A percentile compares a stretch with the other conserved stretches of the same genome.
These are phyloP conservation scores for Saccostrea glomerata DNA, from an alignment of 1,140 invertebrate species.

Conservation along the genomic window DNA sequence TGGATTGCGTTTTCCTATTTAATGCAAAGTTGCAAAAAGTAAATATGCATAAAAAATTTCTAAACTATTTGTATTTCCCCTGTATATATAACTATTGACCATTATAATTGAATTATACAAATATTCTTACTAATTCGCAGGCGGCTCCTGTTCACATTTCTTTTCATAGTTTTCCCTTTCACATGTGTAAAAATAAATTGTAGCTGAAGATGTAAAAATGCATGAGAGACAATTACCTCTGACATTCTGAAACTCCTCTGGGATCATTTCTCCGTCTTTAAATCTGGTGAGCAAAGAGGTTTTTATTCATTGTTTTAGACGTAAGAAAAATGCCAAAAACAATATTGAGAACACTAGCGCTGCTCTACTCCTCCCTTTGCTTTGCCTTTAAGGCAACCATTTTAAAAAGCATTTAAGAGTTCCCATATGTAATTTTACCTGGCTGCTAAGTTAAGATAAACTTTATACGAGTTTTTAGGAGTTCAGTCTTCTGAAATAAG, in stretches of 20 bases:
- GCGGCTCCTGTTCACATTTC: background rate
- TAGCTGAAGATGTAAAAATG: background rate
- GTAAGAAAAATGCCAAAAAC: background rate
- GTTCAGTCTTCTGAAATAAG: background rate
- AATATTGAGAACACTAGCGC: background rate
- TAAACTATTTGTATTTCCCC: background rate
- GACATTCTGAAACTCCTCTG: conserved; percentile 1
- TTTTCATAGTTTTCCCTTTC: background rate
- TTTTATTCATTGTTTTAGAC: background rate
- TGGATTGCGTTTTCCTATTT: background rate
- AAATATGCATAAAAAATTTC: background rate
- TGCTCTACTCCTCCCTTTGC: background rate
- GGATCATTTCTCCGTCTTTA: background rate
- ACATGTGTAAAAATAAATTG: background rate
- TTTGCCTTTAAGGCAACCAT: background rate
- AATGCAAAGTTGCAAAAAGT: too few species aligned
- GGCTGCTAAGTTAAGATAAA: background rate
- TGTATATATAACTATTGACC: background rate
- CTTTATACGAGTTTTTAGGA: background rate
- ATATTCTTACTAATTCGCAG: background rate
- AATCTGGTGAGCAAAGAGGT: background rate
- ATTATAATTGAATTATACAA: background rate
- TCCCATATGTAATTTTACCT: background rate
- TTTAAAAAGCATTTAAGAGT: background rate
- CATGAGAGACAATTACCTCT: background rate